Percentiles rank a stretch among this genome's conserved stretches.
phyloP scores from a whole-genome alignment of 2,797 vertebrate genomes.

The Urocyon cinereoargenteus region DNA sequence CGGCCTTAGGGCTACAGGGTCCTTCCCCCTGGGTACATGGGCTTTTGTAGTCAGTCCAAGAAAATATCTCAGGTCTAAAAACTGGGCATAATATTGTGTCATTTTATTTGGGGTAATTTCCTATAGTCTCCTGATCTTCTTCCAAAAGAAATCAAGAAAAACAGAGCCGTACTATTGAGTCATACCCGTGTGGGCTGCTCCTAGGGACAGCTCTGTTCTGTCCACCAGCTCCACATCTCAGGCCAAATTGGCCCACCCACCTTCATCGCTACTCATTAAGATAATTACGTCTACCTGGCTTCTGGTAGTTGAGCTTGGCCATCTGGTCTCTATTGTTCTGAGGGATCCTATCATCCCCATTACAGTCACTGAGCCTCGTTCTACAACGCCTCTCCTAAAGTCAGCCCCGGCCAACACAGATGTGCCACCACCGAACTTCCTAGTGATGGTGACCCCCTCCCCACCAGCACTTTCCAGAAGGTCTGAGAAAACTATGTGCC shows the following conservation, averaged over 20 bases:
- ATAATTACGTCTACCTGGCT: not conserved
- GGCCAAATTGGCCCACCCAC: not conserved
- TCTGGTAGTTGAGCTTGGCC: not conserved
- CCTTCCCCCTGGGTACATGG: not conserved
- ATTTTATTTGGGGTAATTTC: not conserved
- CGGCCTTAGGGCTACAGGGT: not conserved
- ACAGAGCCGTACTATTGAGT: not conserved
- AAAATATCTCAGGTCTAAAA: not conserved
- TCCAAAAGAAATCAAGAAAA: not conserved
- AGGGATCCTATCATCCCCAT: not conserved
- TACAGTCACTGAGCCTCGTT: not conserved
- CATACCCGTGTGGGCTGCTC: no score
- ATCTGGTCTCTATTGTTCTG: not conserved
- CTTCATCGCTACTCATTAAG: not conserved
- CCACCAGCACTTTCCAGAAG: not conserved
- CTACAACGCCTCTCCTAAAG: not conserved
- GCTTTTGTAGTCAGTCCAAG: not conserved
- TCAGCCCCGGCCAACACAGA: not conserved
- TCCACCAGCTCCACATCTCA: fast-evolving
- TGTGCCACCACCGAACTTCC: no score
- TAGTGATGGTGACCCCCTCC: not conserved
- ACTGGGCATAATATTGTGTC: not conserved
- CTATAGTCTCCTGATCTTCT: not conserved
- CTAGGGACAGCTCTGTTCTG: not conserved
- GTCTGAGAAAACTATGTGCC: not conserved